A percentile compares a stretch with the other conserved stretches of the same genome.
Conservation (phyloP, 2,888 invertebrate genomes). For the Drosophila demipolita region DNA sequence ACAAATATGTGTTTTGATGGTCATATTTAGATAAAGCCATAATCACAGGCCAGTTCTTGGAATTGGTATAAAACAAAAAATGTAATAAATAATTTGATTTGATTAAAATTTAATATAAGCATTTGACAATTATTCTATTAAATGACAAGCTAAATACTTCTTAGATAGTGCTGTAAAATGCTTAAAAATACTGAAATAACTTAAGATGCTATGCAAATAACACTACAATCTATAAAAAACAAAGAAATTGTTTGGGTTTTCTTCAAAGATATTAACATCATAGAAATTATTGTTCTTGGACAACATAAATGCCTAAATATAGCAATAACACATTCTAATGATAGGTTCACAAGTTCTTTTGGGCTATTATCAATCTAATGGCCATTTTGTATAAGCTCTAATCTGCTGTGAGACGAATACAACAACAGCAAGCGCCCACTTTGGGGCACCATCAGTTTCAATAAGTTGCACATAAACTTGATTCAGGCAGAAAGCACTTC, state of each 20-base stretch:
- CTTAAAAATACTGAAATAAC: background rate
- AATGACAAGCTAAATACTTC: background rate
- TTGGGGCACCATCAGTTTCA: constrained; percentile 53
- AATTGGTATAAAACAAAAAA: background rate
- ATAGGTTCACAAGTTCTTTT: background rate
- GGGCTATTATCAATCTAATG: background rate
- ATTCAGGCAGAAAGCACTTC: constrained; percentile 29
- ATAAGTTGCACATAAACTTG: constrained; percentile 55
- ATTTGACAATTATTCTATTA: background rate
- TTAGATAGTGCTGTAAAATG: background rate
- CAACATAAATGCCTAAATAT: background rate
- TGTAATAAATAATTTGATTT: background rate
- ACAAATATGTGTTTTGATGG: constrained; percentile 28
- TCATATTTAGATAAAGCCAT: constrained; percentile 10
- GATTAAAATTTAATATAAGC: background rate
- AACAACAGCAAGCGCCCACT: constrained; percentile 24
- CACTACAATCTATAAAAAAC: background rate
- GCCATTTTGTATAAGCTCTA: constrained; percentile 16
- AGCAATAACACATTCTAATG: background rate
- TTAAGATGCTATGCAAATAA: background rate
- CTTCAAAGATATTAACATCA: background rate
- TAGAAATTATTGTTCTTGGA: background rate
- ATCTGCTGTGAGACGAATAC: constrained; percentile 21
- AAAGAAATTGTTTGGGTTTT: background rate
- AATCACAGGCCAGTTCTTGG: constrained; percentile 12